These are phyloP conservation scores for Cantharis rufa DNA, from an alignment of 2,888 invertebrate species.

Conservation along the genomic window DNA sequence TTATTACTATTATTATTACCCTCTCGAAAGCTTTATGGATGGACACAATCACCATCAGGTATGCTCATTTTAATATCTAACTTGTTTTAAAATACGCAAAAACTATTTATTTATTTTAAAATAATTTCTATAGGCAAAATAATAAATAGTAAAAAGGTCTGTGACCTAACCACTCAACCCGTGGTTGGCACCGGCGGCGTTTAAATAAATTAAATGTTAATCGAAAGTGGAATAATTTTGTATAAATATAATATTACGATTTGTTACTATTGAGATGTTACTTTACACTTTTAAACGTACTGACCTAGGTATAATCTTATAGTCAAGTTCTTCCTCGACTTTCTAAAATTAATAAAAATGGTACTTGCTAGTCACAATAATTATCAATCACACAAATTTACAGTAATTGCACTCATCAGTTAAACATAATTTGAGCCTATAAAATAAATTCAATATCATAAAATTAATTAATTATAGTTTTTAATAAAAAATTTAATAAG, in stretches of 20 bases:
- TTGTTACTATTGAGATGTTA: background rate
- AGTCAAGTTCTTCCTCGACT: background rate
- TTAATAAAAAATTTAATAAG: background rate
- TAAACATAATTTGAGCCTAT: background rate
- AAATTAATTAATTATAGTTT: background rate
- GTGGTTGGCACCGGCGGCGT: background rate
- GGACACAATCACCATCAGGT: constrained; percentile 41
- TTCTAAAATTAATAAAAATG: background rate
- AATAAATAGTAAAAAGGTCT: background rate
- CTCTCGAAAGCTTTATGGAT: constrained; percentile 58
- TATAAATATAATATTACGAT: background rate
- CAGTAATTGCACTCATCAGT: background rate
- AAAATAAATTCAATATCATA: background rate
- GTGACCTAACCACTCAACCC: background rate
- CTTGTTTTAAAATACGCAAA: background rate
- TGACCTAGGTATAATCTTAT: background rate
- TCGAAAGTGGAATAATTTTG: background rate
- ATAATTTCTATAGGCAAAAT: background rate
- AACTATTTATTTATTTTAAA: background rate
- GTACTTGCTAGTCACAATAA: background rate
- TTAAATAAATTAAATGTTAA: background rate
- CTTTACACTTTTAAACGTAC: background rate
- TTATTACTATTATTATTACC: constrained; percentile 62
- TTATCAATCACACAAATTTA: background rate
- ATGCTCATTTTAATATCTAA: background rate